Base-by-base conservation (phyloP, 2,113 vertebrate genomes). In the Pogona vitticeps region DNA sequence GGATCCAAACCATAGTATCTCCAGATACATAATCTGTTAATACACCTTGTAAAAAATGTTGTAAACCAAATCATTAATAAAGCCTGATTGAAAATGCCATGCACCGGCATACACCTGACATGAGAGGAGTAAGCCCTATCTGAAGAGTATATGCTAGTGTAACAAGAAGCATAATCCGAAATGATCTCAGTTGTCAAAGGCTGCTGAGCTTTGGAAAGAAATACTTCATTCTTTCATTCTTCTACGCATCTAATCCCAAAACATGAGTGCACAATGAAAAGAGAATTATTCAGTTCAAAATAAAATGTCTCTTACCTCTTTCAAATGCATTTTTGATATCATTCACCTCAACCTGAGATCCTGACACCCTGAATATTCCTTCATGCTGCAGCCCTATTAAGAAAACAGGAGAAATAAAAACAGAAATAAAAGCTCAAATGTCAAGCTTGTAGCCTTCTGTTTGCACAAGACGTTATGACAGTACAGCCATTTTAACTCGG, bases 291-390 rank as follows among this genome's bases (percentile, higher is more conserved):
- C 52, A 76, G 0, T 15, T 0, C 0, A 23, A 46, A 26, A 12
- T 6, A 0, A 28, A 77, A 83, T 65, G 33, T 14, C 28, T 70
- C 96, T 96, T 86, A 99, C 99, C 99, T 97, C 99, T 97, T 94
- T 99, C 99, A 96, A 99, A 99, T 1, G 99, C 98, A 33, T 99
- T 99, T 96, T 99, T 99, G 84, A 99, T 99, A 96, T 99, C 99
- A 65, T 99, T 99, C 91, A 99, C 99, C 91, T 99, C 99, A 81
- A 99, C 98, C 87, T 99, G 99, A 5, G 99, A 99, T 67, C 99
- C 99, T 8, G 98, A 99, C 86, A 99, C 98, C 87, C 99, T 94
- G 96, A 99, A 99, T 92, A 99, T 99, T 17, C 99, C 99, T 88
- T 99, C 98, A 36, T 99, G 98, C 92, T 98, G 98, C 85, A 99